Conservation (phyloP, 2,797 vertebrate species). For the Acrocephalus scirpaceus region DNA sequence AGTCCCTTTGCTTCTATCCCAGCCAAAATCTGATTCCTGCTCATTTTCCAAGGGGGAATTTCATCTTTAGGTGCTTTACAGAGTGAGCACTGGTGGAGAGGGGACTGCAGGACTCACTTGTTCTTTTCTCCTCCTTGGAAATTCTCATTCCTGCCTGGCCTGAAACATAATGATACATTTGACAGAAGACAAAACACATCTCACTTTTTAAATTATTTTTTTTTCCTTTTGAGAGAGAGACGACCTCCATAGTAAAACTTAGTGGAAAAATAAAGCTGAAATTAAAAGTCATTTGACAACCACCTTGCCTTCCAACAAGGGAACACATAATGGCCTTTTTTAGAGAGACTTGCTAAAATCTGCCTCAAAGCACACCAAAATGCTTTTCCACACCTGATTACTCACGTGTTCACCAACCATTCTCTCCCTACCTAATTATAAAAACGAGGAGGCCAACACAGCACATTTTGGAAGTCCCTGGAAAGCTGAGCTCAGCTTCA, state of each 20-base stretch:
- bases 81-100: background rate
- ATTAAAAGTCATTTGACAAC: constrained; percentile 10
- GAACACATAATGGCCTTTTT: background rate
- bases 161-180: background rate
- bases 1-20: background rate
- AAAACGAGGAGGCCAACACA: background rate
- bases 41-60: background rate
- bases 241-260: background rate
- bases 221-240: background rate
- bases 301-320: background rate
- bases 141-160: background rate
- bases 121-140: background rate
- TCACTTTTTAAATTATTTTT: background rate
- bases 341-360: background rate
- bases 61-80: background rate
- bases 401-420: background rate
- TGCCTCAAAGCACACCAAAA: constrained; percentile 3
- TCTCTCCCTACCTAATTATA: constrained; percentile 18
- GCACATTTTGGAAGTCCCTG: background rate
- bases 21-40: background rate
- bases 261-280: background rate
- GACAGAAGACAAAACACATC: background rate
- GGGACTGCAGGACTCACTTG: background rate
- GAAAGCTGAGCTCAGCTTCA: constrained; percentile 12
- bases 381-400: background rate